These are phyloP conservation scores for Xyrauchen texanus DNA, from an alignment of 2,113 vertebrate species.

Conservation along the genomic window DNA sequence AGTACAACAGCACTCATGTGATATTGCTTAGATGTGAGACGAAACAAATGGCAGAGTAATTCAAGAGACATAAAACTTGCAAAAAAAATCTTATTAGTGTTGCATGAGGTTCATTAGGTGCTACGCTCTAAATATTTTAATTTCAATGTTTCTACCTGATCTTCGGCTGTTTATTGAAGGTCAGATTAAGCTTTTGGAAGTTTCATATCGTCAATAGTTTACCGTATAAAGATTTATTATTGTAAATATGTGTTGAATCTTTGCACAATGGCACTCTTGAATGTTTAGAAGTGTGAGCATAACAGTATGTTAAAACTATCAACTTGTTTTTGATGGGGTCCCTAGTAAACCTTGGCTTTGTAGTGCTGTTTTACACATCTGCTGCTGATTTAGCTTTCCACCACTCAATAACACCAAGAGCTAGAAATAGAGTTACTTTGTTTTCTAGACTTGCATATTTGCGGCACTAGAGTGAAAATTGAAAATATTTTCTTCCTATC, in stretches of 20 bases:
- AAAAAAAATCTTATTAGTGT: no score
- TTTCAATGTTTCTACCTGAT: background rate
- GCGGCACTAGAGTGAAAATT: no score
- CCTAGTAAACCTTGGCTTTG: conserved; percentile 25
- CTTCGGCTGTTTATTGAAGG: background rate
- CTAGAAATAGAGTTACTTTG: conserved; percentile 56
- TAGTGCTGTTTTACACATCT: conserved; percentile 45
- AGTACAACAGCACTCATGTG: background rate
- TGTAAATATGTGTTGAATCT: background rate
- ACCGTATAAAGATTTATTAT: background rate
- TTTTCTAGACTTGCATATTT: conserved; percentile 44
- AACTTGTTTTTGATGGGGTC: conserved; percentile 16
- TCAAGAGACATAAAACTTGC: no score
- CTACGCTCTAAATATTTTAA: no score
- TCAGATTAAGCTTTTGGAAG: background rate
- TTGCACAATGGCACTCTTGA: background rate
- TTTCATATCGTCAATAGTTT: background rate
- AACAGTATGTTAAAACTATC: conserved; percentile 25
- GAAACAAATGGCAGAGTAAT: no score
- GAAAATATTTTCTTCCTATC: no score
- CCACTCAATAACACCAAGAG: conserved; percentile 35
- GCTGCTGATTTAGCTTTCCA: conserved; percentile 58
- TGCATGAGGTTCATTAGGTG: no score
- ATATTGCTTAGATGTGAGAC: no score
- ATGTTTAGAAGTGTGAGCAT: background rate